These are phyloP conservation scores for Lepus oiostolus DNA, from an alignment of 2,797 vertebrate species.

Conservation along the genomic window DNA sequence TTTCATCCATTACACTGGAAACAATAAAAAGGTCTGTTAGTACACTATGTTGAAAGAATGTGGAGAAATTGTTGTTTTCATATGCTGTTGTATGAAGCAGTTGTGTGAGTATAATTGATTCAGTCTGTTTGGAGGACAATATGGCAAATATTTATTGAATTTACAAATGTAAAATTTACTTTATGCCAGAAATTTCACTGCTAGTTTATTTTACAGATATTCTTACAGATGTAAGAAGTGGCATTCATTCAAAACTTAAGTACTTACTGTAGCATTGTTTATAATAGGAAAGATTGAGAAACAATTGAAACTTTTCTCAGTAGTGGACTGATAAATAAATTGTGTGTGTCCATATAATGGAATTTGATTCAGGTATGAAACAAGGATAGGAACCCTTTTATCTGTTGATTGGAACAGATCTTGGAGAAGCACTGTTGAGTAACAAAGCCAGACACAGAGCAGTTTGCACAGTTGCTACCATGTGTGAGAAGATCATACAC, in stretches of 20 bases:
- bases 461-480: background rate
- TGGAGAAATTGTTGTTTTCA: background rate
- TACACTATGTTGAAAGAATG: background rate
- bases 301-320: background rate
- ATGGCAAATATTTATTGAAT: conserved; percentile 31
- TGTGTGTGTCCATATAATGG: background rate
- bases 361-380: background rate
- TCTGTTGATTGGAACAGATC: background rate
- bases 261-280: background rate
- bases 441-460: background rate
- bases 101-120: background rate
- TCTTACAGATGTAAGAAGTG: background rate
- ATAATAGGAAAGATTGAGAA: background rate
- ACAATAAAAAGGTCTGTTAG: background rate
- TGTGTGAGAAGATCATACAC: conserved; percentile 13
- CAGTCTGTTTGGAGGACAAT: background rate
- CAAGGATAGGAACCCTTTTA: background rate
- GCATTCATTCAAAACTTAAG: background rate
- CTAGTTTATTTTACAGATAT: background rate
- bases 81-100: background rate
- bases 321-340: background rate
- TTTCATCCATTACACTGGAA: background rate
- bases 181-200: background rate
- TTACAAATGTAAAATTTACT: background rate
- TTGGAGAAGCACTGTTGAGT: background rate